Base-by-base conservation (phyloP, 1,140 invertebrate genomes). In the Diorhabda carinulata region DNA sequence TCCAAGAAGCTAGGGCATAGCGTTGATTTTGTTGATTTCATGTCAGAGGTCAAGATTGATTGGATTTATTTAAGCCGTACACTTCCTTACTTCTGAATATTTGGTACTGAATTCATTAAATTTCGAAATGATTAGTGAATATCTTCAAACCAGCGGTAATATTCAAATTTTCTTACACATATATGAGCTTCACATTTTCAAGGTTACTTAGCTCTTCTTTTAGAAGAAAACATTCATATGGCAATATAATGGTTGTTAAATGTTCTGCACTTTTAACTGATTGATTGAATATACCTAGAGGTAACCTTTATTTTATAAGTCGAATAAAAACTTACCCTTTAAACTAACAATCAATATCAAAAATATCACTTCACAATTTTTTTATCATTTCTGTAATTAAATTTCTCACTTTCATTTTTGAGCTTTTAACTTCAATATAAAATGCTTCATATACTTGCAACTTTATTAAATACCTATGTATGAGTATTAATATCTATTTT, bases 1-100 rank as follows among this genome's bases (percentile, higher is more conserved):
- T 70, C 68, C 25, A 63, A 6, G 67, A 58, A 7, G 25, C 58
- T 47, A 8, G 47, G 58, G 65, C 58, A 57, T 58, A 42, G 67
- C 68, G 70, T 75, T 68, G 70, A 64, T 73, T 73, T 70, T 67
- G 64, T 65, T 65, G 57, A 62, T 63, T 69, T 61, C 70, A 74
- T 71, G 74, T 75, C 73, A 74, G 70, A 73, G 74, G 75, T 75
- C 74, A 77, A 61, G 61, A 74, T 74, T 69, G 66, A 47, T 62
- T 67, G 66, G 62, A 67, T 70, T 71, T 64, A 71, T 68, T 62
- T 66, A 6, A 9, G 52, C 8, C 42, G 57, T 64, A 52, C 6
- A n/a, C 2, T 52, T 52, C 6, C 4, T 8, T n/a, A 52, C n/a
- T 52, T 52, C n/a, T 52, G 3, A n/a, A 52, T 8, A 0, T 6